Evolutionary conservation across 2,113 vertebrate species (phyloP).

Genomic region (Geococcyx californianus): DNA sequence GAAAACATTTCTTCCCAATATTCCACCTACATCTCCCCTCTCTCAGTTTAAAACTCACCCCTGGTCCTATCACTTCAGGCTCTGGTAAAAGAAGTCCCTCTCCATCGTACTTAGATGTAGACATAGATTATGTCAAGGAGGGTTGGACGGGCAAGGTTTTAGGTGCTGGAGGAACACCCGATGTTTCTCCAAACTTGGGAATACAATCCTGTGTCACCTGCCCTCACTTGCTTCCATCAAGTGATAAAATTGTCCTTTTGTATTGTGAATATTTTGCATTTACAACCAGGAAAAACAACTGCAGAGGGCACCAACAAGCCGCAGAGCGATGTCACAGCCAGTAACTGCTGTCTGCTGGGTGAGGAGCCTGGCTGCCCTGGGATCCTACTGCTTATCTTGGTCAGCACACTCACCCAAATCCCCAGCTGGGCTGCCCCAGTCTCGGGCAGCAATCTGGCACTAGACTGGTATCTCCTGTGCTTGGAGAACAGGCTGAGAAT

Average conservation of each 20-base stretch:
- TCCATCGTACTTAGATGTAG: no score
- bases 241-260: accelerated
- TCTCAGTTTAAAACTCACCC: no score
- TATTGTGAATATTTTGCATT: accelerated
- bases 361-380: background rate
- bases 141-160: accelerated
- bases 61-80: no score
- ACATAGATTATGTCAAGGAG: background rate
- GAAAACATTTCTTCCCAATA: background rate
- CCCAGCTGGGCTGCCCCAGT: background rate
- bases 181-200: background rate
- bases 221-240: background rate
- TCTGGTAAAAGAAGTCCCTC: no score
- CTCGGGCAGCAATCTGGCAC: accelerated
- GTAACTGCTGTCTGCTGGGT: background rate
- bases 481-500: accelerated
- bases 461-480: background rate
- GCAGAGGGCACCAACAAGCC: conserved; percentile 49
- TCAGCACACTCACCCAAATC: accelerated
- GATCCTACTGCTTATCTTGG: accelerated
- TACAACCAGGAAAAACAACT: background rate
- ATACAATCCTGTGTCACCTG: accelerated
- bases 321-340: accelerated
- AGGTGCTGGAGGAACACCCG: background rate
- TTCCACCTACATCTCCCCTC: background rate